Evolutionary conservation across 2,888 invertebrate species (phyloP).

Genomic region (Cynaeus angustus): DNA sequence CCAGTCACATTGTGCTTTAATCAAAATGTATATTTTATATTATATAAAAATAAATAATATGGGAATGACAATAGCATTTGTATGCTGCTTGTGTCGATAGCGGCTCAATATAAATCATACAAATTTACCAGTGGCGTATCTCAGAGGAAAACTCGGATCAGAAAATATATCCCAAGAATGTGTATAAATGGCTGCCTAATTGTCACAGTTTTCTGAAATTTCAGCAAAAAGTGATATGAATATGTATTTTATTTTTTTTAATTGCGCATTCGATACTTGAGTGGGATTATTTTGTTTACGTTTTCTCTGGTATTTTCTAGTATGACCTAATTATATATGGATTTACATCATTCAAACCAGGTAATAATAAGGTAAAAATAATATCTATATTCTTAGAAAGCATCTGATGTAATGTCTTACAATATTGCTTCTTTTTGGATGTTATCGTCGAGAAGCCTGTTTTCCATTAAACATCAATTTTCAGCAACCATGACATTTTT

Average conservation of each 20-base stretch:
- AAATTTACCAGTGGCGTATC: too few species aligned
- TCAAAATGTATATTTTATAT: slow-evolving; percentile 3
- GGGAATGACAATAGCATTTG: background rate
- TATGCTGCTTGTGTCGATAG: too few species aligned
- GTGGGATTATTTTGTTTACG: slow-evolving; percentile 28
- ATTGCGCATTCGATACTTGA: background rate
- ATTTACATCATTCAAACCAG: slow-evolving; percentile 44
- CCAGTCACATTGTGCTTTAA: slow-evolving; percentile 7
- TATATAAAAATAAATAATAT: background rate
- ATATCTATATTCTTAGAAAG: slow-evolving; percentile 21
- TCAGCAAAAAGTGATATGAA: too few species aligned
- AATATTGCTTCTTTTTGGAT: slow-evolving; percentile 38
- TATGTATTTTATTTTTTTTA: too few species aligned
- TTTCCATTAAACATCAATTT: slow-evolving; percentile 8
- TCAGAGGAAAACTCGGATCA: too few species aligned
- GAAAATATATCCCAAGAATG: too few species aligned
- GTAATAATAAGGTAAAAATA: slow-evolving; percentile 28
- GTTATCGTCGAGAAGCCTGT: slow-evolving; percentile 1
- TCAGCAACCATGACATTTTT: slow-evolving; percentile 27
- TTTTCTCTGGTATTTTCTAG: slow-evolving; percentile 14
- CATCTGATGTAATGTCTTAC: slow-evolving; percentile 42
- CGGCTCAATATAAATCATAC: too few species aligned
- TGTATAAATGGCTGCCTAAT: too few species aligned
- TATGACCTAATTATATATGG: slow-evolving; percentile 41
- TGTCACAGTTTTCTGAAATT: too few species aligned